Base-by-base conservation (phyloP, 1,140 invertebrate species). In the Apis cerana region DNA sequence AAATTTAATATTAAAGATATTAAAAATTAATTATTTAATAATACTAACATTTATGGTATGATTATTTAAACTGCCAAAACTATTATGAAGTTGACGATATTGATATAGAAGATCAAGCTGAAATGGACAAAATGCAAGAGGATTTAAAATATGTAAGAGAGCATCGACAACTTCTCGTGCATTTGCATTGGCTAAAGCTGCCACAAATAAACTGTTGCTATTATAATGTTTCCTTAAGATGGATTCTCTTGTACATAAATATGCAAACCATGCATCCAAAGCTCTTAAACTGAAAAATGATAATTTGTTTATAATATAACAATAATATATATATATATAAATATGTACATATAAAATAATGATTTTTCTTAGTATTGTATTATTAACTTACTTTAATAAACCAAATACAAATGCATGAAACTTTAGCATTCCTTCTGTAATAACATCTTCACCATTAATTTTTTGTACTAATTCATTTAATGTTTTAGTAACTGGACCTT, bases 371-470 rank as follows among this genome's bases (percentile, higher is more conserved):
- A 43, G 15, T 48, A 70, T 23, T 21, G 15, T 2, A 2, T 2
- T 12, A 75, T 56, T 52, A 19, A 95, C 96, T 96, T 94, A 97
- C 97, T 98, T 98, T n/a, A 98, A 94, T 74, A 98, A 94, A 59
- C 97, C 97, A 93, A 98, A 96, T 83, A 98, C 96, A 92, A 98
- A 98, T 74, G 97, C 97, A 93, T 98, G 97, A 91, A 98, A 98
- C 91, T 98, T 98, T 79, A 98, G 95, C 90, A 97, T 95, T 81
- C 97, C 97, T 93, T 98, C 97, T 8, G 97, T 96, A 3, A 98
- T 96, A 62, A 96, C 96, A 91, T 98, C 96, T 93, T 98, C 97
- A 84, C 96, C 96, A 91, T 98, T 98, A 85, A 98, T 96, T 90
- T 97, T 96, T 91, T 98, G 95, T 15, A 98, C 97, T 67, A 98